These are phyloP conservation scores for Psettodes erumei DNA, from an alignment of 2,113 vertebrate species.

Conservation along the genomic window DNA sequence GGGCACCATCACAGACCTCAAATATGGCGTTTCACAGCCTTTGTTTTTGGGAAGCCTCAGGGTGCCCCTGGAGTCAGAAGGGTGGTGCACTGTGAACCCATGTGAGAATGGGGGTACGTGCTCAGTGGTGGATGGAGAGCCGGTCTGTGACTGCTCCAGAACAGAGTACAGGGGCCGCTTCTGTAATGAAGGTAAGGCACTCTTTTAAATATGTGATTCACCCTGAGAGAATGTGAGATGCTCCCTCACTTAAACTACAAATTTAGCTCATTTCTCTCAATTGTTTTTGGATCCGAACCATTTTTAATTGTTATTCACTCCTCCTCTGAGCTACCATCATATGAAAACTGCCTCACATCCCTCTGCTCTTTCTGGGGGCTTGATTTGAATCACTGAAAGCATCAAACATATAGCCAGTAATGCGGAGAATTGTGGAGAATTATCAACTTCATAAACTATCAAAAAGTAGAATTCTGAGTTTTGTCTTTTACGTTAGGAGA, in stretches of 20 bases:
- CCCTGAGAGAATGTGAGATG: slow-evolving; percentile 10
- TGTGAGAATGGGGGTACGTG: slow-evolving; percentile 97
- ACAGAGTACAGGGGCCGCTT: slow-evolving; percentile 93
- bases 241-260: slow-evolving; percentile 1
- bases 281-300: background rate
- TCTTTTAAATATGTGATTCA: background rate
- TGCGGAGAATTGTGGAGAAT: no score
- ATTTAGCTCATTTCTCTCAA: background rate
- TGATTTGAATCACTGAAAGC: background rate
- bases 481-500: background rate
- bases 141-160: slow-evolving; percentile 94
- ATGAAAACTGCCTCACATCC: background rate
- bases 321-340: background rate
- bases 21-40: slow-evolving; percentile 91
- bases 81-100: slow-evolving; percentile 90
- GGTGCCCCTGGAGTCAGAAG: slow-evolving; percentile 90
- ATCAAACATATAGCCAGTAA: background rate
- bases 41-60: slow-evolving; percentile 90
- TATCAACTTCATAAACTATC: no score
- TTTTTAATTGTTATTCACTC: background rate
- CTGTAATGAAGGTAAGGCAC: slow-evolving; percentile 93
- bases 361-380: background rate
- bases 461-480: background rate
- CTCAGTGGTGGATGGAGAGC: slow-evolving; percentile 89
- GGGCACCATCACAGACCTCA: slow-evolving; percentile 94